Base-by-base conservation (phyloP, 2,113 vertebrate genomes). In the Myocastor coypus region DNA sequence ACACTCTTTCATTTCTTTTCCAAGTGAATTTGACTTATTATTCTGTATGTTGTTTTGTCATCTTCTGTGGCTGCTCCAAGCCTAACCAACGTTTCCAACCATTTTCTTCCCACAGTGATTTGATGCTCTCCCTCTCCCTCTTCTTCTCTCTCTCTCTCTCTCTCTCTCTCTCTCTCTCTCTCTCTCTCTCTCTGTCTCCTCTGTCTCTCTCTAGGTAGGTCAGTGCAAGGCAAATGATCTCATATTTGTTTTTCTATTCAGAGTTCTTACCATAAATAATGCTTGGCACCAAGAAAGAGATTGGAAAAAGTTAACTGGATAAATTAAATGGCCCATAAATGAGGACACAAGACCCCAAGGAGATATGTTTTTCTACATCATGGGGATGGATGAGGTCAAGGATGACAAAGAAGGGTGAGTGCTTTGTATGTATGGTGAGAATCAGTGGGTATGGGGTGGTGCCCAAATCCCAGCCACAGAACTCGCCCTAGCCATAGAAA, bases 381-480 rank as follows among this genome's bases (percentile, higher is more conserved):
- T 40, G 64, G 24, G 1, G 14, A 1, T 37, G 1, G 19, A 1
- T 37, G 32, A n/a, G 22, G 10, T 7, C 7, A 28, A 9, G 1
- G 59, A 3, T 1, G 12, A 37, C 40, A 37, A 7, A 2, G 5
- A 7, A 42, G 61, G 61, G 50, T 14, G 10, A 30, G n/a, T 11
- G 11, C 26, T 63, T 37, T 71, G 40, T 13, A 11, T 16, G 80
- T 13, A 24, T 16, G 50, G n/a, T 1, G 0, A 26, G 42, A 40
- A 32, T 81, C 1, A 0, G 26, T 4, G 42, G 22, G 50, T 12
- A 14, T 20, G 10, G 34, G 10, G 32, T n/a, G 20, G 26, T 22
- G 40, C 50, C 75, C 8, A 1, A 19, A 22, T 2, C 19, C n/a
- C 14, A 4, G 3, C 11, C 0, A 5, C 19, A 66, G 24, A 12